These are phyloP conservation scores for Dasyurus viverrinus DNA, from an alignment of 2,113 vertebrate genomes.

Conservation along the genomic window DNA sequence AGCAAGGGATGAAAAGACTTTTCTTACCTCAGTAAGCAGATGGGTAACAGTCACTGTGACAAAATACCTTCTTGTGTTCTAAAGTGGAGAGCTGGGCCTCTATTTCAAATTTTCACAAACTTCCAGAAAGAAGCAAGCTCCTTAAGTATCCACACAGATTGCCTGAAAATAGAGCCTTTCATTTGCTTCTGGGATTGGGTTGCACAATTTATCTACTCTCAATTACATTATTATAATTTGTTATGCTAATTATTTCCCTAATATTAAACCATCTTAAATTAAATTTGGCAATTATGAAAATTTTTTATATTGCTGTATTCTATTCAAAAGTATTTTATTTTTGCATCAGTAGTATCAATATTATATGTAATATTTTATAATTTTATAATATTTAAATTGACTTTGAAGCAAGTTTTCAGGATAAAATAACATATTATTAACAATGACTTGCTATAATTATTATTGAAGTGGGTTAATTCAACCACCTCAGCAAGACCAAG, in stretches of 20 bases:
- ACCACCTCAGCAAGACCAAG: background rate
- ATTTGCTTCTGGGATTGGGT: background rate
- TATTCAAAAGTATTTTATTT: background rate
- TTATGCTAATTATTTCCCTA: background rate
- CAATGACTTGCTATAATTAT: background rate
- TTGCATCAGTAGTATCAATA: background rate
- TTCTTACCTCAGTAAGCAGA: background rate
- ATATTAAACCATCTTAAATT: background rate
- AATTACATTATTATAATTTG: background rate
- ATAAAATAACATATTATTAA: background rate
- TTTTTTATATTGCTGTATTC: background rate
- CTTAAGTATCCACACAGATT: background rate
- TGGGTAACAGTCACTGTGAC: background rate
- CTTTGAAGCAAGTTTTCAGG: background rate
- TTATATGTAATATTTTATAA: background rate
- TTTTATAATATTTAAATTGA: background rate
- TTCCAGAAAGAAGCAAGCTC: background rate
- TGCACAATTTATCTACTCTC: background rate
- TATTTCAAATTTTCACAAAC: background rate
- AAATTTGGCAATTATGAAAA: background rate
- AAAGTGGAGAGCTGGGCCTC: background rate
- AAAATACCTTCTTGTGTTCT: background rate
- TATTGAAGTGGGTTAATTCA: background rate
- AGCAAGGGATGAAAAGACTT: background rate
- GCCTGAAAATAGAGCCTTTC: background rate